Evolutionary conservation across 2,888 invertebrate genomes (phyloP).

Genomic region (Tillus elongatus): DNA sequence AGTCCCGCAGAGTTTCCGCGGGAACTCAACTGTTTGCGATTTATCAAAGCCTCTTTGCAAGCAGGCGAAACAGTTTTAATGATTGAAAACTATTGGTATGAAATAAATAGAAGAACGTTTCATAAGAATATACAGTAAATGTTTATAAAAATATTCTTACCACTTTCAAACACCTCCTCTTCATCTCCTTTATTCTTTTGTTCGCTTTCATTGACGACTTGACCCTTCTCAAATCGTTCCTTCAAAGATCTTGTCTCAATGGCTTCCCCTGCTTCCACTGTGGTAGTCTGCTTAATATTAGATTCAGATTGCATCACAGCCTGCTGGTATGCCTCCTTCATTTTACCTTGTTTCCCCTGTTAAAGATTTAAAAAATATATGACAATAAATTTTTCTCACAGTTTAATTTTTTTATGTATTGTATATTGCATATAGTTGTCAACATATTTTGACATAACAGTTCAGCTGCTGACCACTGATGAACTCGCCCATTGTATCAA

Average conservation of each 20-base stretch:
- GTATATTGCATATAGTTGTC: too few relatives aligned
- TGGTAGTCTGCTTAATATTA: slow-evolving; percentile 45
- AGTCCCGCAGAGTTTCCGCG: too few relatives aligned
- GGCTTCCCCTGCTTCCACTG: slow-evolving; percentile 46
- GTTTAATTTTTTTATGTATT: too few relatives aligned
- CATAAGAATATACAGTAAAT: too few relatives aligned
- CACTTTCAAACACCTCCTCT: slow-evolving; percentile 70
- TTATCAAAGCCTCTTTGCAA: too few relatives aligned
- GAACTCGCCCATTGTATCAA: too few relatives aligned
- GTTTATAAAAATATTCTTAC: slow-evolving; percentile 38
- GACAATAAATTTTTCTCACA: slow-evolving; percentile 9
- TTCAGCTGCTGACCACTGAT: too few relatives aligned
- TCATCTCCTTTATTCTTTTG: slow-evolving; percentile 48
- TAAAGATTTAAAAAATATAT: slow-evolving; percentile 20
- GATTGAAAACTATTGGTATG: too few relatives aligned
- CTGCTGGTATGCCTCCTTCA: slow-evolving; percentile 87
- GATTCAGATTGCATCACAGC: slow-evolving; percentile 72
- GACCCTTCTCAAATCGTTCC: slow-evolving; percentile 74
- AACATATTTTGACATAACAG: too few relatives aligned
- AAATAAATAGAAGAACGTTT: too few relatives aligned
- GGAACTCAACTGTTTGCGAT: too few relatives aligned
- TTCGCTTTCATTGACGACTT: slow-evolving; percentile 51
- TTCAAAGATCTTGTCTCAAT: slow-evolving; percentile 45
- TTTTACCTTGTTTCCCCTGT: slow-evolving; percentile 78
- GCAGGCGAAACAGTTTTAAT: too few relatives aligned